Conservation (phyloP, 2,113 vertebrate genomes). For the Natator depressus region DNA sequence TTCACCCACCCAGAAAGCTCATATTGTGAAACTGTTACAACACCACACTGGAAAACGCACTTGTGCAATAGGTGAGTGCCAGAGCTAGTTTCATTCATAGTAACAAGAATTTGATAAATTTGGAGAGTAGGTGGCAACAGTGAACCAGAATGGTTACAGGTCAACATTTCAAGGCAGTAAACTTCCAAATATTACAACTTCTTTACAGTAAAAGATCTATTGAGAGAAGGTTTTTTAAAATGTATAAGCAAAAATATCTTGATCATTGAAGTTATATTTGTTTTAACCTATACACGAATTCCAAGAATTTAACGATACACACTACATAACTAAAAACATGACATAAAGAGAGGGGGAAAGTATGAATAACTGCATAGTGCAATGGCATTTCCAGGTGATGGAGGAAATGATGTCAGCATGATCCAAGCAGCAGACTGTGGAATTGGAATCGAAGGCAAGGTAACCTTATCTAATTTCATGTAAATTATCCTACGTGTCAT, state of each 20-base stretch:
- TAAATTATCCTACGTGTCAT: background rate
- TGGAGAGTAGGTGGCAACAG: conserved; percentile 15
- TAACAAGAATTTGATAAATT: background rate
- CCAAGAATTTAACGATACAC: background rate
- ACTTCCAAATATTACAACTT: background rate
- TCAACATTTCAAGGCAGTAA: background rate
- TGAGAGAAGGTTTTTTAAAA: background rate
- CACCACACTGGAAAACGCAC: conserved; percentile 92
- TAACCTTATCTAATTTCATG: conserved; percentile 63
- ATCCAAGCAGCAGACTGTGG: conserved; percentile 96
- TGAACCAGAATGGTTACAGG: background rate
- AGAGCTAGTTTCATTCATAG: rapidly evolving
- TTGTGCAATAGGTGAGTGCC: conserved; percentile 90
- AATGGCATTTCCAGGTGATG: conserved; percentile 86
- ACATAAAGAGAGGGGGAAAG: background rate
- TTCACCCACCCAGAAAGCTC: conserved; percentile 97
- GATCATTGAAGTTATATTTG: background rate
- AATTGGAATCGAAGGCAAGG: conserved; percentile 93
- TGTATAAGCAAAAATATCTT: background rate
- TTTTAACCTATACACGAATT: background rate
- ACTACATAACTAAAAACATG: background rate
- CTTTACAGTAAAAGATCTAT: background rate
- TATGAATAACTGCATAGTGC: conserved; percentile 10
- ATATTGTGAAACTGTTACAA: conserved; percentile 91
- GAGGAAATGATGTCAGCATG: conserved; percentile 99